Evolutionary conservation across 2,797 vertebrate genomes (phyloP).

Genomic region (Takifugu ocellatus): DNA sequence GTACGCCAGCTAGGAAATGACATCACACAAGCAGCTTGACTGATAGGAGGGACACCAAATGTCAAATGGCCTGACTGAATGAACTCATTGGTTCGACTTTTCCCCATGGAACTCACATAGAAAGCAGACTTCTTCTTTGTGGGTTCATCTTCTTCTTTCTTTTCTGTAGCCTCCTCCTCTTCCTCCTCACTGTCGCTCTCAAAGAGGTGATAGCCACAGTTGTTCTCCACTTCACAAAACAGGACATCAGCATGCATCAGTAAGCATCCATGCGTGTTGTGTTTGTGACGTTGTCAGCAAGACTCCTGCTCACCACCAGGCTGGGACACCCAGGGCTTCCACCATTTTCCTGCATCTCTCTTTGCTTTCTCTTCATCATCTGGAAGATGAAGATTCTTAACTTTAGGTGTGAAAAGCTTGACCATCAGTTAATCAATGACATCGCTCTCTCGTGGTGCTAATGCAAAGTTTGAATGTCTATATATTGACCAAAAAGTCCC

Average conservation of each 20-base stretch:
- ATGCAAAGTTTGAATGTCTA: not conserved
- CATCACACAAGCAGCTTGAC: not conserved
- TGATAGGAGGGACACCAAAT: not conserved
- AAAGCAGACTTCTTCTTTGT: conserved; percentile 76
- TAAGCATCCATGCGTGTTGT: not conserved
- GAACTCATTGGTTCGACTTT: not conserved
- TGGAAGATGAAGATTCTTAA: conserved; percentile 26
- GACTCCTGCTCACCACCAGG: conserved; percentile 57
- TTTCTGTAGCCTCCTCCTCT: conserved; percentile 61
- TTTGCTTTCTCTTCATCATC: conserved; percentile 57
- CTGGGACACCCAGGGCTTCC: conserved; percentile 72
- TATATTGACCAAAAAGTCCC: no score
- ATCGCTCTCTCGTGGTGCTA: no score
- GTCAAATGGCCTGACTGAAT: not conserved
- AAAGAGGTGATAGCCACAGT: conserved; percentile 71
- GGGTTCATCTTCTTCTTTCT: conserved; percentile 54
- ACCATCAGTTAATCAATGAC: not conserved
- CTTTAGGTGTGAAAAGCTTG: not conserved
- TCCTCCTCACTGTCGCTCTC: conserved; percentile 79
- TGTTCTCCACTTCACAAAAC: conserved; percentile 60
- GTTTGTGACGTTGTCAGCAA: conserved; percentile 1
- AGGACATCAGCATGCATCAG: not conserved
- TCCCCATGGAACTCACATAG: conserved; percentile 61
- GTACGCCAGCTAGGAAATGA: conserved; percentile 68
- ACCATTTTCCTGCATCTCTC: conserved; percentile 58